These are phyloP conservation scores for Platycheirus rosarum DNA, from an alignment of 2,888 invertebrate genomes.

Conservation along the genomic window DNA sequence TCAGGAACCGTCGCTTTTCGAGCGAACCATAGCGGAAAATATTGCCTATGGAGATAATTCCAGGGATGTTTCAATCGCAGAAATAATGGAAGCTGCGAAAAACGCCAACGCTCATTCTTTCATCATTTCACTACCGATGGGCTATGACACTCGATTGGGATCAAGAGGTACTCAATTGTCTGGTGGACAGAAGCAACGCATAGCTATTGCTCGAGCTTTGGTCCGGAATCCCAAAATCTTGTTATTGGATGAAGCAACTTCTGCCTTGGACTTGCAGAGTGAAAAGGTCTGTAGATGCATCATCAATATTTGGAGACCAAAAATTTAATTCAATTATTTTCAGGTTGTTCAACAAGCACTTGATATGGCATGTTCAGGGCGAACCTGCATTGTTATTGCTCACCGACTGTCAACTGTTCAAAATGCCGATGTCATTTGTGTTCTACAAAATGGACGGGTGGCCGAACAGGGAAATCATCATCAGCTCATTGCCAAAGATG, in stretches of 20 bases:
- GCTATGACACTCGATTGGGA: conserved; percentile 89
- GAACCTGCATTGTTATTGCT: conserved; percentile 94
- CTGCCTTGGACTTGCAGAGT: conserved; percentile 90
- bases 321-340: background rate
- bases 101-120: conserved; percentile 91
- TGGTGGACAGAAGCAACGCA: conserved; percentile 94
- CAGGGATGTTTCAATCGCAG: conserved; percentile 86
- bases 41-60: conserved; percentile 93
- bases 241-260: conserved; percentile 90
- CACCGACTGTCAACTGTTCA: conserved; percentile 93
- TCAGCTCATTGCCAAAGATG: conserved; percentile 87
- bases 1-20: conserved; percentile 93
- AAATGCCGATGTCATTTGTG: conserved; percentile 93
- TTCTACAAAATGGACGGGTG: conserved; percentile 89
- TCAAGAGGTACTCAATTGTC: conserved; percentile 90
- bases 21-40: conserved; percentile 91
- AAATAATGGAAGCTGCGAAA: conserved; percentile 89
- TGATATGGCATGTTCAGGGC: conserved; percentile 90
- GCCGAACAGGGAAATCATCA: conserved; percentile 91
- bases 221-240: conserved; percentile 89
- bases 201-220: conserved; percentile 91
- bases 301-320: background rate
- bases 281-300: conserved; percentile 85
- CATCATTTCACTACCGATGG: conserved; percentile 88
- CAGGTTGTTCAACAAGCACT: conserved; percentile 91